Base-by-base conservation (phyloP, 2,113 vertebrate species). In the Polyodon spathula region DNA sequence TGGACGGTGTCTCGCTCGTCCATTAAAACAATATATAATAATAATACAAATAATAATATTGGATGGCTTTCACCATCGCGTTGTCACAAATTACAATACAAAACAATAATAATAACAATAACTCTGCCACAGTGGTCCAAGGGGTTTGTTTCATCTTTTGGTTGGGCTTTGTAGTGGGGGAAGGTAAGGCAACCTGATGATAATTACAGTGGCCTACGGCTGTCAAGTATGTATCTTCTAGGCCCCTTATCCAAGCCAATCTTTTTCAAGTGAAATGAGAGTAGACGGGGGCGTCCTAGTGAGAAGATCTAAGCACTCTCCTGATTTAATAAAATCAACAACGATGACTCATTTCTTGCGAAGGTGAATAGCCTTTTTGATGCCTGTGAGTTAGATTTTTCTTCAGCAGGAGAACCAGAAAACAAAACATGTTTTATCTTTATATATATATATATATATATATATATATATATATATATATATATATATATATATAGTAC, bases 331-430 rank as follows among this genome's bases (percentile, higher is more conserved):
- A 17, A 54, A 10, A 54, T 27, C 53, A 54, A 37, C 53, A 10
- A 16, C n/a, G 9, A 17, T 54, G 53, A 54, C 16, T 37, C 9
- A 54, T 37, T 37, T 54, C 53, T 16, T 54, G 11, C 16, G 16
- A 54, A 54, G 53, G n/a, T 16, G n/a, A 37, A 54, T 12, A 54
- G 6, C 53, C 16, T 54, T 54, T 54, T 54, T 54, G 53, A 54
- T 54, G 53, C 16, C 16, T 37, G 53, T 11, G 11, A 54, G 11
- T 6, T 4, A 17, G 53, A 17, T 16, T 16, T n/a, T n/a, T n/a
- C n/a, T n/a, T n/a, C n/a, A n/a, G n/a, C n/a, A n/a, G n/a, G n/a
- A n/a, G n/a, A n/a, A n/a, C n/a, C n/a, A n/a, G n/a, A n/a, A n/a
- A n/a, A n/a, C n/a, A n/a, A n/a, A n/a, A n/a, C n/a, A n/a, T n/a